phyloP scores from a whole-genome alignment of 2,113 vertebrate genomes.

The Rostratula benghalensis region DNA sequence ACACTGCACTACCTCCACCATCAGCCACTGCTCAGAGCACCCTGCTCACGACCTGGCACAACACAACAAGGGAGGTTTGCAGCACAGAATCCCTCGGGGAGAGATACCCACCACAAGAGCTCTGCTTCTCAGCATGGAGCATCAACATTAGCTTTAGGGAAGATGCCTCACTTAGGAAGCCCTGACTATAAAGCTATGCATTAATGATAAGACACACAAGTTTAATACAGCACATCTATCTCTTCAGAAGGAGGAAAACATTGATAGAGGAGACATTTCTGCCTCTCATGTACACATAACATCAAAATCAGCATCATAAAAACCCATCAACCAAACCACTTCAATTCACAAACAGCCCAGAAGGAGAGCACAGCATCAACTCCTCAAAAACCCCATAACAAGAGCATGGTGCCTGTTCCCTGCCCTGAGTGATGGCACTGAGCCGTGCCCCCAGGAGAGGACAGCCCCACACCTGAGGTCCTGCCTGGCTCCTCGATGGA shows the following conservation, averaged over 20 bases:
- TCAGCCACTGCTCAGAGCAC: background rate
- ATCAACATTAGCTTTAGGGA: background rate
- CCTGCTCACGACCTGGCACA: background rate
- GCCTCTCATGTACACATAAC: rapidly evolving
- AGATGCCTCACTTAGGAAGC: background rate
- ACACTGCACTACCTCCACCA: rapidly evolving
- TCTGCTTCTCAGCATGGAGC: background rate
- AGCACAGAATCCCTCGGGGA: background rate
- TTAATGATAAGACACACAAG: background rate
- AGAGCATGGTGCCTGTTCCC: rapidly evolving
- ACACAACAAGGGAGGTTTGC: rapidly evolving
- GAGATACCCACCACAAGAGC: background rate
- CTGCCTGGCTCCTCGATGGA: rapidly evolving
- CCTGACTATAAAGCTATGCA: background rate
- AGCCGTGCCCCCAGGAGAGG: background rate
- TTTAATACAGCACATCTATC: rapidly evolving
- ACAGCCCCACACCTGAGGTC: rapidly evolving
- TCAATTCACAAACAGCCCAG: background rate
- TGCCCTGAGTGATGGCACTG: rapidly evolving
- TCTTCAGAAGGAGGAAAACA: background rate
- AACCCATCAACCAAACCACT: background rate
- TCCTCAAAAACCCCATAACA: rapidly evolving
- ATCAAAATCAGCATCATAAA: background rate
- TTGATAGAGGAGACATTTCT: background rate
- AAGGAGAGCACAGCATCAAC: background rate